Percentiles rank a stretch among this genome's conserved stretches.
phyloP scores from a whole-genome alignment of 2,888 invertebrate genomes.

The Allophyes oxyacanthae region DNA sequence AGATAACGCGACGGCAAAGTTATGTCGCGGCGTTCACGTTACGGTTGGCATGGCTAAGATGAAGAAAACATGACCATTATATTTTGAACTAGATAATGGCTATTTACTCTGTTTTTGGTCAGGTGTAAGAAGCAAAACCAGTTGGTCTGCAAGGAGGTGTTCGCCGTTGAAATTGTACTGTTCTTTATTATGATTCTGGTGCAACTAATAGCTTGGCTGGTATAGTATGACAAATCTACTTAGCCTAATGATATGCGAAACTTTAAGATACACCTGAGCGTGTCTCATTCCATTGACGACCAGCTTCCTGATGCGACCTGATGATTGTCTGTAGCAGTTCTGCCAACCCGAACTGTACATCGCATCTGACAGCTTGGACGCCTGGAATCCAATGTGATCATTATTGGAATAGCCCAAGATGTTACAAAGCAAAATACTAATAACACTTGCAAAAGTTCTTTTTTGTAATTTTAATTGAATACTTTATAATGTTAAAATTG shows the following conservation, averaged over 20 bases:
- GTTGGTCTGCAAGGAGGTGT: slow-evolving; percentile 10
- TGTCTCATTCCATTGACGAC: slow-evolving; percentile 33
- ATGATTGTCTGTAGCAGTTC: slow-evolving; percentile 41
- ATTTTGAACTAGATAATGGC: no score
- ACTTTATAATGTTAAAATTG: no score
- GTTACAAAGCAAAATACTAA: no score
- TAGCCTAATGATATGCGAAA: no score
- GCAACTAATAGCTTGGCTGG: slow-evolving; percentile 13
- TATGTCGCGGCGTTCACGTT: no score
- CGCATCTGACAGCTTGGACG: slow-evolving; percentile 24
- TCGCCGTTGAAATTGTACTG: slow-evolving; percentile 19
- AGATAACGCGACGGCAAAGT: no score
- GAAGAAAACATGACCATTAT: no score
- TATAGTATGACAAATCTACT: not conserved
- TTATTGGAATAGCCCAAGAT: no score
- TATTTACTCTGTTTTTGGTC: not conserved
- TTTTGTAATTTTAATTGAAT: no score
- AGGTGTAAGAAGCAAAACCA: slow-evolving; percentile 28
- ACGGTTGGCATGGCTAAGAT: no score
- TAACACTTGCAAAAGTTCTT: no score
- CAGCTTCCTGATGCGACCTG: slow-evolving; percentile 39
- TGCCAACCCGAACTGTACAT: slow-evolving; percentile 54
- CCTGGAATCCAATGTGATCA: slow-evolving; percentile 10
- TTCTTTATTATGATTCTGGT: slow-evolving; percentile 9
- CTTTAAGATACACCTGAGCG: slow-evolving; percentile 21